phyloP scores from a whole-genome alignment of 2,888 invertebrate genomes.

The Dexiosoma caninum region DNA sequence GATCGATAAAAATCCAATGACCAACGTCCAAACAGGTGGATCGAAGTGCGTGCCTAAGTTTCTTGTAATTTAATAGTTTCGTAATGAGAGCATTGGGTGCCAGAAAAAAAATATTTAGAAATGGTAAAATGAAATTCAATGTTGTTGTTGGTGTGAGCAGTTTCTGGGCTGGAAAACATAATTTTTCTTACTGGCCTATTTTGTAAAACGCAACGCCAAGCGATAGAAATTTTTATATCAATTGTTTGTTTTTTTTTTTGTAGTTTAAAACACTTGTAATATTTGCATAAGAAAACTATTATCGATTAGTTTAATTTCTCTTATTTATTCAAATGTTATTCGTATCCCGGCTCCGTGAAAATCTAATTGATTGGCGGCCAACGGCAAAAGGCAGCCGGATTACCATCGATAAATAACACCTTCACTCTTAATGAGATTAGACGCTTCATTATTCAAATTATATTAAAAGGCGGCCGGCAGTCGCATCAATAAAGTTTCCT shows the following conservation, averaged over 20 bases:
- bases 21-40: slow-evolving; percentile 1
- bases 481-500: not conserved
- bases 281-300: too few relatives aligned
- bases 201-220: too few relatives aligned
- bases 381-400: not conserved
- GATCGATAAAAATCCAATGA: not conserved
- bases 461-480: not conserved
- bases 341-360: not conserved
- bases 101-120: not conserved
- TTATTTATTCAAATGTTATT: too few relatives aligned
- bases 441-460: not conserved
- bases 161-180: too few relatives aligned
- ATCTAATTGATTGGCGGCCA: not conserved
- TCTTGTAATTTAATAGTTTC: not conserved
- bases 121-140: too few relatives aligned
- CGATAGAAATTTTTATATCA: too few relatives aligned
- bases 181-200: too few relatives aligned
- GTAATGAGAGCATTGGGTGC: slow-evolving; percentile 1
- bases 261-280: too few relatives aligned
- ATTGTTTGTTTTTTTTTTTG: too few relatives aligned
- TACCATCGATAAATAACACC: not conserved
- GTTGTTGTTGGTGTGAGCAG: too few relatives aligned
- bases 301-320: too few relatives aligned
- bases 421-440: not conserved
- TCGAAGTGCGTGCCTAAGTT: not conserved